A percentile compares a stretch with the other conserved stretches of the same genome.
These are phyloP conservation scores for Tipula unca DNA, from an alignment of 2,888 invertebrate species.

Conservation along the genomic window DNA sequence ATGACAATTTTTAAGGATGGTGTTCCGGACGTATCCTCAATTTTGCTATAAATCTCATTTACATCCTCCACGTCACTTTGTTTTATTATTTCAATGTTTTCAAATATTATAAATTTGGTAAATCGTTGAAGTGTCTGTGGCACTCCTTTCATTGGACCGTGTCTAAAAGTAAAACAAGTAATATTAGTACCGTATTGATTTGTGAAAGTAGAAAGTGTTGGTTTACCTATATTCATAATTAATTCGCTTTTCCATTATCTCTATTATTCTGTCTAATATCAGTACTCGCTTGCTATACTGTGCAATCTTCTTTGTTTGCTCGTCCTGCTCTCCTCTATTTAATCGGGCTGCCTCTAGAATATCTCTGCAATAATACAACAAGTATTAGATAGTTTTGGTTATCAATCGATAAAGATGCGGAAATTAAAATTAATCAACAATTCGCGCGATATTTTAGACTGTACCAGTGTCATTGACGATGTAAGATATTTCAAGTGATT, in stretches of 20 bases:
- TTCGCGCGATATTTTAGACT: not conserved
- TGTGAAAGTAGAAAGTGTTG: not conserved
- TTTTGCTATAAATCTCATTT: conserved; percentile 47
- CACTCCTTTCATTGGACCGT: conserved; percentile 37
- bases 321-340: conserved; percentile 24
- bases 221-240: conserved; percentile 43
- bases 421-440: not conserved
- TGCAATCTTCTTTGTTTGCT: conserved; percentile 32
- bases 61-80: conserved; percentile 46
- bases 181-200: not conserved
- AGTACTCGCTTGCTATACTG: conserved; percentile 54
- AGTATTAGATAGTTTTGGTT: not conserved
- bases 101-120: conserved; percentile 58
- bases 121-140: conserved; percentile 48
- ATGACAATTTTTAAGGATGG: conserved; percentile 55
- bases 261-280: conserved; percentile 60
- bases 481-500: not conserved
- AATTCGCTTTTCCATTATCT: conserved; percentile 54
- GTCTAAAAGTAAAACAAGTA: conserved; percentile 29
- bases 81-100: conserved; percentile 63
- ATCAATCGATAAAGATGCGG: not conserved
- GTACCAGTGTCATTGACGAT: not conserved
- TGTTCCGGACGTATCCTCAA: conserved; percentile 51
- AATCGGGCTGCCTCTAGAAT: not conserved
- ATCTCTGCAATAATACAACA: not conserved